phyloP scores from a whole-genome alignment of 2,888 invertebrate species.

The Synergus laeviventris region DNA sequence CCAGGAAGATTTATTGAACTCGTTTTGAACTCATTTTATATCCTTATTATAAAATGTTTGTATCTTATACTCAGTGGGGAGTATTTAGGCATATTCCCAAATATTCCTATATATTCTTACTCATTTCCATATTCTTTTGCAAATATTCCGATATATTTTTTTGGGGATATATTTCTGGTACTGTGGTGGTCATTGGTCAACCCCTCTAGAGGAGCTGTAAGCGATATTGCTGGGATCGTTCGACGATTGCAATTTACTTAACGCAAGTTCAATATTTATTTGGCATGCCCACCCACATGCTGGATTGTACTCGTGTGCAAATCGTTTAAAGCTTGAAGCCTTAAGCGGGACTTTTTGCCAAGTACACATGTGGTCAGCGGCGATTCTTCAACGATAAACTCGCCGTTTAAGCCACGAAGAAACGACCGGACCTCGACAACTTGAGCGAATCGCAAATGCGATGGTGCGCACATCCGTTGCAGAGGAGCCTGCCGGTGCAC shows the following conservation, averaged over 20 bases:
- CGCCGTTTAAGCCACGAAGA: slow-evolving; percentile 52
- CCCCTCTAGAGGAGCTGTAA: slow-evolving; percentile 8
- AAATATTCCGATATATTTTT: no score
- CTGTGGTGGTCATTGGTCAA: no score
- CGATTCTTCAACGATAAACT: slow-evolving; percentile 71
- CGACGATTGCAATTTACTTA: slow-evolving; percentile 44
- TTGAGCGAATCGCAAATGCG: slow-evolving; percentile 73
- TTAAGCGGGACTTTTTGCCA: slow-evolving; percentile 62
- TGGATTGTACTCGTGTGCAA: slow-evolving; percentile 40
- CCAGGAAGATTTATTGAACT: no score
- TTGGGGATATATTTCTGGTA: no score
- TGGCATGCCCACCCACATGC: slow-evolving; percentile 50
- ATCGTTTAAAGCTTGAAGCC: slow-evolving; percentile 48
- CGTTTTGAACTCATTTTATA: no score
- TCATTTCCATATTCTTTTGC: no score
- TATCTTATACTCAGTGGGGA: no score
- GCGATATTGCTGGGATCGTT: slow-evolving; percentile 13
- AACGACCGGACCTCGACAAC: slow-evolving; percentile 62
- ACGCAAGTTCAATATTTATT: slow-evolving; percentile 54
- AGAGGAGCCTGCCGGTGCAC: slow-evolving; percentile 45
- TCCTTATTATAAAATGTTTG: no score
- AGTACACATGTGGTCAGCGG: slow-evolving; percentile 70
- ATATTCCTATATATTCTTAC: no score
- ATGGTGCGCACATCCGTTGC: slow-evolving; percentile 73
- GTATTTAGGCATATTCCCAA: no score